These are phyloP conservation scores for Congeria kusceri DNA, from an alignment of 2,888 invertebrate genomes.

Conservation along the genomic window DNA sequence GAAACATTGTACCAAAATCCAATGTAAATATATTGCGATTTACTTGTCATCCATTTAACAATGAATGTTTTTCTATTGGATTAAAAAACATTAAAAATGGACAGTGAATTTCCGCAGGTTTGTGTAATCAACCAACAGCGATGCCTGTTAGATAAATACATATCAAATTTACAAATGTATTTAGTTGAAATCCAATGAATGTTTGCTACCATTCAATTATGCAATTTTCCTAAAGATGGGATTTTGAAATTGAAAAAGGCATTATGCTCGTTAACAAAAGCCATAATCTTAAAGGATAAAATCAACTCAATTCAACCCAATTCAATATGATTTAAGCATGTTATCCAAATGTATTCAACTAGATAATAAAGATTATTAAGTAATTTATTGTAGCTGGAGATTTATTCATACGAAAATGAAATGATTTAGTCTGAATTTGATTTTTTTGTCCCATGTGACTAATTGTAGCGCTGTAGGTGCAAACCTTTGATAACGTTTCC, in stretches of 20 bases:
- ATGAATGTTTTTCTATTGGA: slow-evolving; percentile 39
- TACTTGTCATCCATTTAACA: slow-evolving; percentile 26
- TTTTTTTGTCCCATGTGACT: no score
- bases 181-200: slow-evolving; percentile 8
- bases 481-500: no score
- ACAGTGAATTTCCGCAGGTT: slow-evolving; percentile 7
- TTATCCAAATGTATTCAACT: not conserved
- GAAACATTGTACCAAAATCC: slow-evolving; percentile 42
- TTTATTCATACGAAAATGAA: no score
- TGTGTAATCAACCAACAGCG: slow-evolving; percentile 13
- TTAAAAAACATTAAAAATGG: slow-evolving; percentile 30
- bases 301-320: slow-evolving; percentile 1
- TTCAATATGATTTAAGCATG: not conserved
- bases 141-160: slow-evolving; percentile 17
- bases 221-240: slow-evolving; percentile 5
- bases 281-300: not conserved
- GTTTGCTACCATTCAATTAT: slow-evolving; percentile 14
- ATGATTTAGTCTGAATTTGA: no score
- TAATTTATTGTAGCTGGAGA: not conserved
- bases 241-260: not conserved
- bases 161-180: slow-evolving; percentile 27
- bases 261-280: not conserved
- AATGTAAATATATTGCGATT: slow-evolving; percentile 30
- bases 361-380: slow-evolving; percentile 1
- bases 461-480: no score